These are phyloP conservation scores for Ictalurus furcatus DNA, from an alignment of 2,113 vertebrate genomes.

Conservation along the genomic window DNA sequence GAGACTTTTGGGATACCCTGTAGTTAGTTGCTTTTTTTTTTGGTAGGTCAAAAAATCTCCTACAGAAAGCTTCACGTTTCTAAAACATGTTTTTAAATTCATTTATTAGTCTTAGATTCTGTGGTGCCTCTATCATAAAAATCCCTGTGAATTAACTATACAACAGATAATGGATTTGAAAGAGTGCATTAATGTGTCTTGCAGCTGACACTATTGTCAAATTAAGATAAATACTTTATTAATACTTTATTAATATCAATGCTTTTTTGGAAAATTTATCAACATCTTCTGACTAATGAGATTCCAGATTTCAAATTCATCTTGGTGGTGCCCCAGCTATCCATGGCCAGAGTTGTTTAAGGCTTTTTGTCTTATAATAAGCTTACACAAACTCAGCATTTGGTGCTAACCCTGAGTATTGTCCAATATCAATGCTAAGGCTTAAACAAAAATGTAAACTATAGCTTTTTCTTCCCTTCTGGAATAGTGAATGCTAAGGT, in stretches of 20 bases:
- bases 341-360: neutral
- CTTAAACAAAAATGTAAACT: slow-evolving; percentile 15
- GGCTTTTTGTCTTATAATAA: neutral
- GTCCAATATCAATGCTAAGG: neutral
- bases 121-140: neutral
- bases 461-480: neutral
- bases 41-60: neutral
- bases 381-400: neutral
- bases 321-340: neutral
- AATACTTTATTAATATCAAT: neutral
- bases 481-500: neutral
- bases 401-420: neutral
- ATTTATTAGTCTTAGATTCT: neutral
- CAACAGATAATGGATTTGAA: neutral
- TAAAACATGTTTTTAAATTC: neutral
- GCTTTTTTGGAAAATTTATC: neutral
- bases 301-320: neutral
- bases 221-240: neutral
- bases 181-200: neutral
- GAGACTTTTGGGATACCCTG: too few species aligned
- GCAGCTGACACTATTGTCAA: neutral
- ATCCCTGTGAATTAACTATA: neutral
- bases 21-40: too few species aligned
- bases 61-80: neutral
- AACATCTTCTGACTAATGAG: neutral